Conservation (phyloP, 2,888 invertebrate species). For the Eurois occulta region DNA sequence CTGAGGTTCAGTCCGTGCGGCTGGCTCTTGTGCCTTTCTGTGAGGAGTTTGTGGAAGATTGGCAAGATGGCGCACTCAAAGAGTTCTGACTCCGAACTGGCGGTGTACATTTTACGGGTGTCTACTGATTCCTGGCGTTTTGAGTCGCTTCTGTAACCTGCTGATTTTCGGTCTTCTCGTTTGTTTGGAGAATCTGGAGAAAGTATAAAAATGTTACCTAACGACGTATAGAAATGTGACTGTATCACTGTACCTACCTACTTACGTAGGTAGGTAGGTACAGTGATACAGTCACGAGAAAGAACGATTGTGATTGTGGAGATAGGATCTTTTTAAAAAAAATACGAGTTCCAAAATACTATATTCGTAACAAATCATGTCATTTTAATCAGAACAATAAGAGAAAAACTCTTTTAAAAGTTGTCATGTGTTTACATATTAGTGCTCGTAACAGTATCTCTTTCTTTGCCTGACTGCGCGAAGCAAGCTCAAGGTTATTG, state of each 20-base stretch:
- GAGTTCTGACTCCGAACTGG: conserved; percentile 95
- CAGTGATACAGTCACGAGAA: too few relatives aligned
- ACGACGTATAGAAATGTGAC: too few relatives aligned
- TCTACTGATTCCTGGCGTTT: conserved; percentile 85
- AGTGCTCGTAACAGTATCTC: too few relatives aligned
- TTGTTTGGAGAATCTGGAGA: conserved; percentile 82
- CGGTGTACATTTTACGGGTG: conserved; percentile 92
- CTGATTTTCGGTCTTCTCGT: conserved; percentile 88
- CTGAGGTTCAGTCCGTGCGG: conserved; percentile 92
- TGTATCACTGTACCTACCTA: too few relatives aligned
- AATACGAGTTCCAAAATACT: too few relatives aligned
- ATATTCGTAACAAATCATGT: too few relatives aligned
- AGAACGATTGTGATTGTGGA: too few relatives aligned
- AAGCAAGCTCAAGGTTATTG: neutral
- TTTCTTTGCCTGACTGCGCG: neutral
- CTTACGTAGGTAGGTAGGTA: too few relatives aligned
- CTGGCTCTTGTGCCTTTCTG: conserved; percentile 94
- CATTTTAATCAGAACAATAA: too few relatives aligned
- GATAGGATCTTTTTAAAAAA: too few relatives aligned
- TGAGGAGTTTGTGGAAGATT: conserved; percentile 97
- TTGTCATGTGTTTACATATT: too few relatives aligned
- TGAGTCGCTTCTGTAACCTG: conserved; percentile 86
- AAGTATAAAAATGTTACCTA: neutral
- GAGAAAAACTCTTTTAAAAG: too few relatives aligned
- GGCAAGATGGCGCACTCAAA: conserved; percentile 96